Evolutionary conservation across 2,888 invertebrate species (phyloP).

Genomic region (Alviniconcha strummeri): DNA sequence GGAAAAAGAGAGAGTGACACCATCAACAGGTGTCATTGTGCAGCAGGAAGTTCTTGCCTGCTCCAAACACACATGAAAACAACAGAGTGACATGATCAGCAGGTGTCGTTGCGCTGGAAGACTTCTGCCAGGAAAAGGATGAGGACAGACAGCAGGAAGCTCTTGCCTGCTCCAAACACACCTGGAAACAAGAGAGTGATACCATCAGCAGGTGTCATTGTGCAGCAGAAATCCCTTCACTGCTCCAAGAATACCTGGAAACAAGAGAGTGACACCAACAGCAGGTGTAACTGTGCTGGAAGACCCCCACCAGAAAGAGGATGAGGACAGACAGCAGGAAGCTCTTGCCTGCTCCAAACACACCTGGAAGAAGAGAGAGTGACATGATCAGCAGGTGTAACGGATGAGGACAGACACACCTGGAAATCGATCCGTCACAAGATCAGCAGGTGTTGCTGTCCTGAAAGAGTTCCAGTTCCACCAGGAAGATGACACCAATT

Average conservation of each 20-base stretch:
- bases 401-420: too few species aligned
- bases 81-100: conserved; percentile 26
- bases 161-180: conserved; percentile 70
- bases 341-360: conserved; percentile 70
- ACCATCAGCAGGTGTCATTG: too few species aligned
- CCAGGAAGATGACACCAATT: conserved; percentile 52
- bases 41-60: conserved; percentile 63
- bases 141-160: conserved; percentile 64
- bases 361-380: conserved; percentile 50
- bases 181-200: conserved; percentile 45
- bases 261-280: background rate
- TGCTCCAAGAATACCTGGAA: too few species aligned
- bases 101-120: conserved; percentile 52
- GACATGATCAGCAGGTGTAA: background rate
- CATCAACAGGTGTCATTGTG: background rate
- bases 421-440: too few species aligned
- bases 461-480: conserved; percentile 51
- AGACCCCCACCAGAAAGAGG: conserved; percentile 59
- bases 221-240: too few species aligned
- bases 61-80: conserved; percentile 64
- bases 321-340: conserved; percentile 65
- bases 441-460: conserved; percentile 43
- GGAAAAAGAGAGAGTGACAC: background rate
- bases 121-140: conserved; percentile 62
- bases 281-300: conserved; percentile 50